phyloP scores from a whole-genome alignment of 2,888 invertebrate genomes.

The Pristionchus maxplancki region DNA sequence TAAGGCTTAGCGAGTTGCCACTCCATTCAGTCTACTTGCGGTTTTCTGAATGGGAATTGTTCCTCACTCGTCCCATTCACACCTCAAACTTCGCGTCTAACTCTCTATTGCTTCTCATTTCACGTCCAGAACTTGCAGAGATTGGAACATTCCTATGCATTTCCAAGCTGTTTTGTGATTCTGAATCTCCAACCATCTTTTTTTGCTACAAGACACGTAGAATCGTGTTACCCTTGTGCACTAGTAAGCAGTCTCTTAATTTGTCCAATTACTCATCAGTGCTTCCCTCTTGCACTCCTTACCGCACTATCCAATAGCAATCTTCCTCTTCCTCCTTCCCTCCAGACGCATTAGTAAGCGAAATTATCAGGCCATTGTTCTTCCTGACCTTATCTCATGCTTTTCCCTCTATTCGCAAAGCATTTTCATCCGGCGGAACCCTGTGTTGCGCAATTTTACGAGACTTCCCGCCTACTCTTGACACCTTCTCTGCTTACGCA shows the following conservation, averaged over 20 bases:
- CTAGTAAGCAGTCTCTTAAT: constrained; percentile 4
- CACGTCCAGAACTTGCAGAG: neutral
- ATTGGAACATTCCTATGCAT: too few species aligned
- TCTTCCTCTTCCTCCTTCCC: neutral
- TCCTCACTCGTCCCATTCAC: neutral
- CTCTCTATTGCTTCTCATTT: constrained; percentile 35
- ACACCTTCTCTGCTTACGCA: constrained; percentile 14
- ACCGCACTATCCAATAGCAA: neutral
- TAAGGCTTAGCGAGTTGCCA: neutral
- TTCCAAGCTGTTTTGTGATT: too few species aligned
- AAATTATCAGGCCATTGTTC: too few species aligned
- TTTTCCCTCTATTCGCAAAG: neutral
- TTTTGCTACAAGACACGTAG: too few species aligned
- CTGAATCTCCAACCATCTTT: neutral
- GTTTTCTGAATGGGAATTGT: constrained; percentile 5
- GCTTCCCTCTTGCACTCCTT: constrained; percentile 10
- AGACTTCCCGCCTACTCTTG: neutral
- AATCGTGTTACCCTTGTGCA: too few species aligned
- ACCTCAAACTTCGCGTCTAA: constrained; percentile 23
- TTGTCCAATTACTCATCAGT: constrained; percentile 41
- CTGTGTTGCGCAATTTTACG: constrained; percentile 20
- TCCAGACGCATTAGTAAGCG: neutral
- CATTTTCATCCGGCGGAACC: neutral
- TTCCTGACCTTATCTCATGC: neutral
- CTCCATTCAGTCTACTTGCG: neutral